These are phyloP conservation scores for Nesoenas mayeri DNA, from an alignment of 2,113 vertebrate species.

Conservation along the genomic window DNA sequence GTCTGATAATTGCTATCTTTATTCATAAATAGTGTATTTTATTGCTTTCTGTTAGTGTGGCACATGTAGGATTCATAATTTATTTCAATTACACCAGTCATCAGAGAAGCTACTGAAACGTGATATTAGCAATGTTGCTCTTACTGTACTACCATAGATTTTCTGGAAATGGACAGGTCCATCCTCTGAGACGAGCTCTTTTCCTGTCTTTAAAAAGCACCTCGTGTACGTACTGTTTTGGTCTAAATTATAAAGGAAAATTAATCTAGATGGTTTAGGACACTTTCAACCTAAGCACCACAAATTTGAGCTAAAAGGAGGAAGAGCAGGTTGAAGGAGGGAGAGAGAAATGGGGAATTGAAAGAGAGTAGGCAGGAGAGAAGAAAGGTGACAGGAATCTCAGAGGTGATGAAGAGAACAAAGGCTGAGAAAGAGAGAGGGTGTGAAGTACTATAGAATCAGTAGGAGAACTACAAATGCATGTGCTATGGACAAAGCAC, in stretches of 20 bases:
- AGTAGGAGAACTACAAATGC: neutral
- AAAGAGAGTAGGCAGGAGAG: neutral
- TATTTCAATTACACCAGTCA: constrained; percentile 60
- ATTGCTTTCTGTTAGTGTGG: constrained; percentile 55
- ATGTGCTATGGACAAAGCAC: neutral
- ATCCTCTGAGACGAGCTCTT: neutral
- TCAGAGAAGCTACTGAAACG: constrained; percentile 33
- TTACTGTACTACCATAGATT: neutral
- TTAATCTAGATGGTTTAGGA: neutral
- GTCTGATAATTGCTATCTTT: constrained; percentile 64
- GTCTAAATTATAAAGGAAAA: neutral
- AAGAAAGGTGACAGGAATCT: neutral
- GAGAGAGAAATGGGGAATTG: neutral
- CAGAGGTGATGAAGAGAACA: neutral
- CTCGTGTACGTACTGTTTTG: neutral
- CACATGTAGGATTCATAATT: constrained; percentile 63
- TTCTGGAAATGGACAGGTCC: neutral
- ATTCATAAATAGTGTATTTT: constrained; percentile 67
- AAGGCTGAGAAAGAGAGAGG: neutral
- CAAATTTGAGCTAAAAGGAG: neutral
- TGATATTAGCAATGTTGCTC: neutral
- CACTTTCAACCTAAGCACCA: neutral
- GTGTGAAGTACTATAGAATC: neutral
- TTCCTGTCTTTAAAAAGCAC: neutral
- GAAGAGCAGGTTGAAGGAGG: neutral